Evolutionary conservation across 2,888 invertebrate genomes (phyloP).

Genomic region (Cheilosia soror): DNA sequence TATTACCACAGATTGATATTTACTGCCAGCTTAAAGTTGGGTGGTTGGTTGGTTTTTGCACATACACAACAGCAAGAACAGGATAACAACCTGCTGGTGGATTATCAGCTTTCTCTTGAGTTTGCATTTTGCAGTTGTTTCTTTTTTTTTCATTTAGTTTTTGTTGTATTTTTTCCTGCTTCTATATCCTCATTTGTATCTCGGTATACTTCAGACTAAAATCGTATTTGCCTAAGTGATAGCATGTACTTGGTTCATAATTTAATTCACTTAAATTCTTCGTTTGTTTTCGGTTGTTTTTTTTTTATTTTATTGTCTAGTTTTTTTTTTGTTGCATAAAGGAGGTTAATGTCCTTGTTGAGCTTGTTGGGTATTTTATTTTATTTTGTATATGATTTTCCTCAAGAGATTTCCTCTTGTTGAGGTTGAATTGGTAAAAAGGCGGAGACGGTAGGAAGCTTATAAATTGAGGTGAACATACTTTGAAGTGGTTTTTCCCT

Average conservation of each 20-base stretch:
- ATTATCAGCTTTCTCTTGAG: constrained; percentile 52
- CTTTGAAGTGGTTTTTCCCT: constrained; percentile 67
- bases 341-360: constrained; percentile 66
- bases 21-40: constrained; percentile 64
- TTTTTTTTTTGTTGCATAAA: constrained; percentile 40
- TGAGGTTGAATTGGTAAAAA: constrained; percentile 37
- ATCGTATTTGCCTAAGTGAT: constrained; percentile 69
- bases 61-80: constrained; percentile 15
- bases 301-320: background rate
- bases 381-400: constrained; percentile 4
- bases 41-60: constrained; percentile 13
- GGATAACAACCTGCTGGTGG: constrained; percentile 58
- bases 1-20: constrained; percentile 73
- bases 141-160: background rate
- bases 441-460: constrained; percentile 28
- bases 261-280: constrained; percentile 71
- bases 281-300: constrained; percentile 31
- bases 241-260: constrained; percentile 61
- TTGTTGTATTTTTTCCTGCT: background rate
- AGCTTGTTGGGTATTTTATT: constrained; percentile 30
- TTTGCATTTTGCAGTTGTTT: background rate
- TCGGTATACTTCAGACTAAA: constrained; percentile 47
- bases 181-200: constrained; percentile 13
- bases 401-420: constrained; percentile 24
- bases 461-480: constrained; percentile 68